Evolutionary conservation across 2,113 vertebrate genomes (phyloP).

Genomic region (Pterocles orientalis): DNA sequence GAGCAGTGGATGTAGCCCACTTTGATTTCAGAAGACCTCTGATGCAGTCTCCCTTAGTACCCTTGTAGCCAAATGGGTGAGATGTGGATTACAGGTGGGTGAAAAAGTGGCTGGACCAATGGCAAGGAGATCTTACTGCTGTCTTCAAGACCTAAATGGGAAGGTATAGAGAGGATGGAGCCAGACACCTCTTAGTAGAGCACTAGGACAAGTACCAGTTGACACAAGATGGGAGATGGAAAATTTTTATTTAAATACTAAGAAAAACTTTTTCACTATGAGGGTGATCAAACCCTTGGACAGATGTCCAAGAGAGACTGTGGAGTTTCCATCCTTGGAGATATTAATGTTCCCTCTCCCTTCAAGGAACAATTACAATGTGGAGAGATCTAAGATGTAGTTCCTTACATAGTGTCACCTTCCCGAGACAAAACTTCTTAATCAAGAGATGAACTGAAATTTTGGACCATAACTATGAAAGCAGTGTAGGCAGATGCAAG

Average conservation of each 20-base stretch:
- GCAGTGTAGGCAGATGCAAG: background rate
- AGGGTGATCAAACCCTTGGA: background rate
- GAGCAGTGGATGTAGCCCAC: background rate
- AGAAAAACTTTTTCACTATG: background rate
- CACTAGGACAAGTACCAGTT: background rate
- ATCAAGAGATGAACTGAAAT: background rate
- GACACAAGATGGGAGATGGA: background rate
- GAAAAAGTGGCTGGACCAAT: background rate
- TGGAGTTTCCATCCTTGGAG: background rate
- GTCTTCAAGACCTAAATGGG: background rate
- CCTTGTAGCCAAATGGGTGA: background rate
- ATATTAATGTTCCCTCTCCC: background rate
- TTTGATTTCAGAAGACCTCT: background rate
- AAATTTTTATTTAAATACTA: background rate
- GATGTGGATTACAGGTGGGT: background rate
- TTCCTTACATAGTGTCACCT: background rate
- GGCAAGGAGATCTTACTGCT: background rate
- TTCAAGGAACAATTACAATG: fast-evolving
- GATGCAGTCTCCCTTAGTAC: background rate
- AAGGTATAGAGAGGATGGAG: background rate
- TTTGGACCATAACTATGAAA: background rate
- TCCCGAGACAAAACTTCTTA: background rate
- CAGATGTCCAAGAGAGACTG: background rate
- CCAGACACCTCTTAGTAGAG: background rate
- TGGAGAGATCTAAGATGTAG: background rate